Evolutionary conservation across 2,797 vertebrate genomes (phyloP).

Genomic region (Pseudocheirus occidentalis): DNA sequence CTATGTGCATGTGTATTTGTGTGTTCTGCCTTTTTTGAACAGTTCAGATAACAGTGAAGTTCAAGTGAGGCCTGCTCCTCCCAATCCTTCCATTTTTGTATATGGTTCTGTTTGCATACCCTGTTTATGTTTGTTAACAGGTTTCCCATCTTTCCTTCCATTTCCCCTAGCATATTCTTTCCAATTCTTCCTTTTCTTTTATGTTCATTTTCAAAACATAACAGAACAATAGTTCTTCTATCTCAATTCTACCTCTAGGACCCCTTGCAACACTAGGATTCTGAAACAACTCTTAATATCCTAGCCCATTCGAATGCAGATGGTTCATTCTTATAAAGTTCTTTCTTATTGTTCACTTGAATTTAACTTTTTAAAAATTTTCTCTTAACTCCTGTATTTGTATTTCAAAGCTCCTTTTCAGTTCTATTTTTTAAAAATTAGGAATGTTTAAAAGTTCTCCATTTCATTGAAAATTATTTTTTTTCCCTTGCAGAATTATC

Average conservation of each 20-base stretch:
- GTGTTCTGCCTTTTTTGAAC: background rate
- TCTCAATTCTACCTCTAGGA: background rate
- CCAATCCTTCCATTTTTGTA: background rate
- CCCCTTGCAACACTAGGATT: background rate
- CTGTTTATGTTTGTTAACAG: background rate
- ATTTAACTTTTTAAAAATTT: background rate
- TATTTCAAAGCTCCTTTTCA: background rate
- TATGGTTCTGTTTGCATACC: background rate
- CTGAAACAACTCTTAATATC: background rate
- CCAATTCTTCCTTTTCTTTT: background rate
- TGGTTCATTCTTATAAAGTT: background rate
- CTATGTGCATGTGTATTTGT: background rate
- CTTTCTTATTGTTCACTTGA: background rate
- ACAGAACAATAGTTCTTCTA: background rate
- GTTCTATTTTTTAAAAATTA: background rate
- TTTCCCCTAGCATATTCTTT: background rate
- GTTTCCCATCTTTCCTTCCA: background rate
- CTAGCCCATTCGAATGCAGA: background rate
- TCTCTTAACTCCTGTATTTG: background rate
- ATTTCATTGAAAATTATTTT: background rate
- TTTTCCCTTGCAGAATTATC: background rate
- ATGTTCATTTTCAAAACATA: background rate
- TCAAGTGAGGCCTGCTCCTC: background rate
- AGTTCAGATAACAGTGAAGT: background rate
- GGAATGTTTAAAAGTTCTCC: background rate